Evolutionary conservation across 2,888 invertebrate species (phyloP), one percentile per base, ranked within the genome.

Genomic region (Auanema sp.): DNA sequence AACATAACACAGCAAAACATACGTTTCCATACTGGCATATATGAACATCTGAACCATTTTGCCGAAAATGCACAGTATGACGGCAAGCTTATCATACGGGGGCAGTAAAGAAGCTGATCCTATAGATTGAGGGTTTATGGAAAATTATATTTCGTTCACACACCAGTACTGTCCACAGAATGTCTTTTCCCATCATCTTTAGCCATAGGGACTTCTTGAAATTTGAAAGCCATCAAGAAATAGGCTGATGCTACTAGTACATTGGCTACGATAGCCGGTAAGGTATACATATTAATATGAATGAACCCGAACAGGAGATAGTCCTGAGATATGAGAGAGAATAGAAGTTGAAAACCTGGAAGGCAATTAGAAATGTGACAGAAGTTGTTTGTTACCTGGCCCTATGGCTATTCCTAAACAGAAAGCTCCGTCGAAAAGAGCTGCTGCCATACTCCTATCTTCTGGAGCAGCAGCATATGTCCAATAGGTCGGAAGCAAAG

Each of bases 401-500:
- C 68, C 68, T 18, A 65, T 50, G 8, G 62, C 65, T 14, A 65
- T 12, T 57, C 68, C 68, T 1, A 68, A 60, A 21, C 53, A 65
- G 55, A 68, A 61, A 5, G 65, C 65, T 1, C 62, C 65, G 44
- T 68, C 68, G 14, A 65, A 65, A 18, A 65, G 55, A 11, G 68
- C 68, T 12, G 68, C 68, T 3, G 68, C 68, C 12, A 58, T 56
- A 0, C 65, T 58, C 1, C 61, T 25, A 57, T 68, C 68, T 50
- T 61, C 47, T 24, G 33, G 44, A 11, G 43, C 54, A 10, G 68
- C 65, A 0, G 65, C 61, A 40, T 61, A 62, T 4, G 58, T 62
- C 68, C 68, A 68, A 52, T 62, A 68, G n/a, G 68, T 68, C n/a
- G 65, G 65, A 12, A 68, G 65, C 33, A 68, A 58, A n/a, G 68